Conservation (phyloP, 2,888 invertebrate species). For the Epistrophella euchroma region DNA sequence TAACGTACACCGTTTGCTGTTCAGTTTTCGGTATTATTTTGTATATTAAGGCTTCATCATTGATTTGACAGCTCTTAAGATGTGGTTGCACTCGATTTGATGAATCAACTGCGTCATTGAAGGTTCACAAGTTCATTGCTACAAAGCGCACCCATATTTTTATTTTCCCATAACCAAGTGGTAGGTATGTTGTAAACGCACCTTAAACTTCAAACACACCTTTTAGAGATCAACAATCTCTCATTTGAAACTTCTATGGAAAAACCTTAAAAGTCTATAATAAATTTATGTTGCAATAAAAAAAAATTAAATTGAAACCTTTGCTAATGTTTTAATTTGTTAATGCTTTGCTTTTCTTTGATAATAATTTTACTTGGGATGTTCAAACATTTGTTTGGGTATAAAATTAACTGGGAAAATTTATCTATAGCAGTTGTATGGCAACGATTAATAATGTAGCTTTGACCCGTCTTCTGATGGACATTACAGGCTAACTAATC, state of each 20-base stretch:
- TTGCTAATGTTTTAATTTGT: slow-evolving; percentile 9
- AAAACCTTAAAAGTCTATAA: slow-evolving; percentile 4
- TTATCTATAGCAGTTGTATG: slow-evolving; percentile 28
- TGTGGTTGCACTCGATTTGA: slow-evolving; percentile 49
- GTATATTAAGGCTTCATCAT: slow-evolving; percentile 28
- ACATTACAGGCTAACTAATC: slow-evolving; percentile 33
- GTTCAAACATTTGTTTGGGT: neutral
- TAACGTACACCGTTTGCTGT: neutral
- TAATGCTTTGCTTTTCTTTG: neutral
- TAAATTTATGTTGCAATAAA: slow-evolving; percentile 36
- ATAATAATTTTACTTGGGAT: slow-evolving; percentile 1
- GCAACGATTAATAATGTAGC: slow-evolving; percentile 21
- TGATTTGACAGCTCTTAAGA: slow-evolving; percentile 56
- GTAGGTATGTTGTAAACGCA: slow-evolving; percentile 12
- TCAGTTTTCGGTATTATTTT: neutral
- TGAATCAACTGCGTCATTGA: slow-evolving; percentile 46
- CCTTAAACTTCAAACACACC: slow-evolving; percentile 30
- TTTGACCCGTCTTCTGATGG: slow-evolving; percentile 44
- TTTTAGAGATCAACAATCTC: slow-evolving; percentile 20
- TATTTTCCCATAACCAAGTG: slow-evolving; percentile 5
- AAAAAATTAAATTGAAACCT: slow-evolving; percentile 31
- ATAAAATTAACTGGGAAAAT: neutral
- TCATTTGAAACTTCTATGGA: slow-evolving; percentile 23
- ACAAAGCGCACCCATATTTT: slow-evolving; percentile 15
- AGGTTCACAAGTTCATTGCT: slow-evolving; percentile 72